Base-by-base conservation (phyloP, 2,888 invertebrate genomes). In the Gibbula magus region DNA sequence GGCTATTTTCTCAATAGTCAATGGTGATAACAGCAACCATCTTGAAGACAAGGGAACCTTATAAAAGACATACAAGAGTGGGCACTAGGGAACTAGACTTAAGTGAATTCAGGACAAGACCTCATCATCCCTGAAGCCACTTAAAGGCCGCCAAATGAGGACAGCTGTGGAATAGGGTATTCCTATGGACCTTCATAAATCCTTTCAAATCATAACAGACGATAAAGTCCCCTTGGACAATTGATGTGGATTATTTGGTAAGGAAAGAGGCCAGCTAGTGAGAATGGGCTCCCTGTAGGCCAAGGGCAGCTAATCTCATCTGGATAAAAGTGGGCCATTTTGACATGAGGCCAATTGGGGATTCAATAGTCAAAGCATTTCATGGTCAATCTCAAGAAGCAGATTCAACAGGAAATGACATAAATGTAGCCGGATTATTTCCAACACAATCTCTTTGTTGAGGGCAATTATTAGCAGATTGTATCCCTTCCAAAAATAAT, bases 171-270 rank as follows among this genome's bases (percentile, higher is more conserved):
- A 61, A 61, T 25, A 25, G 29, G 18, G 3, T 22, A 61, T 61
- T 61, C 61, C 61, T 10, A 25, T 3, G 29, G 61, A 29, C 22
- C 25, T 29, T 29, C 61, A 61, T 29, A 61, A 61, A 61, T 61
- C 61, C 61, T 29, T 61, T 61, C 22, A 61, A 61, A 61, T 61
- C 61, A 61, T 61, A 61, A 61, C 61, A 25, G 61, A 61, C 29
- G 16, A 61, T 29, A n/a, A 7, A 61, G 16, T 61, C 61, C 61
- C 61, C 10, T 61, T 61, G 61, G 61, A 61, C 25, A 4, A 61
- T 29, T 3, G 29, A 16, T 16, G 1, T 25, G 61, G 61, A 61
- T 61, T 61, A 61, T 29, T 61, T 29, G 25, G 61, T 29, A 25
- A 29, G 29, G 13, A 61, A 61, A 29, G 61, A 61, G 61, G 29